Evolutionary conservation across 1,140 invertebrate genomes (phyloP).

Genomic region (Conus betulinus): DNA sequence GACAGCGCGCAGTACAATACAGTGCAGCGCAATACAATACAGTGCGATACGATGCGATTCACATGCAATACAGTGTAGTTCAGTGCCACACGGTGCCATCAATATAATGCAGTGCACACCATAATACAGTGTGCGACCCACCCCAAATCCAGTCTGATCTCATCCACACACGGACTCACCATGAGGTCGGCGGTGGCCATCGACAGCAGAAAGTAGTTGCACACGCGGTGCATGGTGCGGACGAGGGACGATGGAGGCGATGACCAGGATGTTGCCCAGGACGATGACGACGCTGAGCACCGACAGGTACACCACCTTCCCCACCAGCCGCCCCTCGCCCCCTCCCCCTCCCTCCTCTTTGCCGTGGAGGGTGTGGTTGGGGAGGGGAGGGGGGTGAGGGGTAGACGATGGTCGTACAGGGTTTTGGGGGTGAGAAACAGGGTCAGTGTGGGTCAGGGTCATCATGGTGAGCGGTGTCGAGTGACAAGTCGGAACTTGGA

Average conservation of each 20-base stretch:
- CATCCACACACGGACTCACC: constrained; percentile 79
- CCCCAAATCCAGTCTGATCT: too few species aligned
- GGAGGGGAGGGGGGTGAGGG: background rate
- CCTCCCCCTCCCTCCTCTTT: background rate
- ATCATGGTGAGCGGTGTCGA: background rate
- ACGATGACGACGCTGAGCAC: constrained; percentile 77
- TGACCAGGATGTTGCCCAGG: constrained; percentile 80
- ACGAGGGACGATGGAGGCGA: constrained; percentile 78
- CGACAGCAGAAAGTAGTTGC: constrained; percentile 83
- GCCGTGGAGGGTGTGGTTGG: background rate
- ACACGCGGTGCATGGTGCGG: constrained; percentile 79
- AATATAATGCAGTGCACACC: too few species aligned
- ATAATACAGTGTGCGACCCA: too few species aligned
- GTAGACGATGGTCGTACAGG: background rate
- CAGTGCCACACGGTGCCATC: too few species aligned
- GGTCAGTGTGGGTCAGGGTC: background rate
- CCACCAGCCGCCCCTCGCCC: background rate
- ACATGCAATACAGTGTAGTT: too few species aligned
- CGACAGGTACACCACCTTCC: background rate
- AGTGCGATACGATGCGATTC: background rate
- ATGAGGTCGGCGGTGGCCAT: constrained; percentile 84
- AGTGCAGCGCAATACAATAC: background rate
- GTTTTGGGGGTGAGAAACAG: background rate
- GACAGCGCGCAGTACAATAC: too few species aligned
- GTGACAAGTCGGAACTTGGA: too few species aligned